Base-by-base conservation (phyloP, 2,797 vertebrate species). In the Tapirus indicus region DNA sequence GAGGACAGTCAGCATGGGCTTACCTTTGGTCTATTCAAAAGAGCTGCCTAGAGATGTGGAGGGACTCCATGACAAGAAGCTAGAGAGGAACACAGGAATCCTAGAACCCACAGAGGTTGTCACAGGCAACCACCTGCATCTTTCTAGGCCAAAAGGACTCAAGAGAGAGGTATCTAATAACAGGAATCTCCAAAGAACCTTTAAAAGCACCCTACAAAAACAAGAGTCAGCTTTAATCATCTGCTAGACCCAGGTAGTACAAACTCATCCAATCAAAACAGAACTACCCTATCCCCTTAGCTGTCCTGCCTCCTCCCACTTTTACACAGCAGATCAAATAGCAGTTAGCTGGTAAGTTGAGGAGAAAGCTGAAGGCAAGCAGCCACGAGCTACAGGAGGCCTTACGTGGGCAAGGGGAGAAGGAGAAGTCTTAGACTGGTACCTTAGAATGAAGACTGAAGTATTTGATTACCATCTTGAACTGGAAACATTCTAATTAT, bases 401-500 rank as follows among this genome's bases (percentile, higher is more conserved):
- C 25, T 91, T 75, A 3, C 2, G 1, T 21, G 17, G 14, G 54
- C 17, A 12, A 71, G 12, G 10, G n/a, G 10, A 56, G 68, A 38
- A 32, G 75, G 38, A 62, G 12, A 41, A 41, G 29, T 32, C 75
- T 84, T 74, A 77, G 23, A 77, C 32, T 41, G 54, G 38, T 32
- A 75, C 38, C 47, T 86, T 54, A 79, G 44, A 75, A 83, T 83
- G 77, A 79, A 93, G 21, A 58, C 69, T 49, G 21, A 56, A 82
- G n/a, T 62, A 71, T 88, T 74, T 77, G 44, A 38, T 79, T 88
- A 82, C n/a, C 13, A 9, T 89, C 66, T 83, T 49, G 49, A 29
- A 86, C 41, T 41, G 77, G 74, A 90, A 95, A 82, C 29, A 62
- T 88, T 96, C 32, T 77, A 44, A 62, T 68, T 90, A 69, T 27